Conservation (phyloP, 2,797 vertebrate species). For the Melanotaenia parkinsoni region DNA sequence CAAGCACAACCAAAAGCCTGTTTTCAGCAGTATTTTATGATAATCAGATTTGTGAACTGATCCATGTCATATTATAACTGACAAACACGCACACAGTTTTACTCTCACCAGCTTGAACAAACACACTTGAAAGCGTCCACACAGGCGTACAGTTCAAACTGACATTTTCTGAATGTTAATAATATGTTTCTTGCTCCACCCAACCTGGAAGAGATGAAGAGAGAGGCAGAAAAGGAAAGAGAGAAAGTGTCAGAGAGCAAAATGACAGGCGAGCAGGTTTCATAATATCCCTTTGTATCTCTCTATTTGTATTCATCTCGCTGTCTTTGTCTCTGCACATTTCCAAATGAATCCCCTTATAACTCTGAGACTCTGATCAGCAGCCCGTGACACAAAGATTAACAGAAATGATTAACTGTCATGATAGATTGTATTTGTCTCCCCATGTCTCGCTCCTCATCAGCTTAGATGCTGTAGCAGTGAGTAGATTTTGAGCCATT, state of each 20-base stretch:
- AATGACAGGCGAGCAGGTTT: constrained; percentile 62
- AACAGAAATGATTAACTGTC: constrained; percentile 81
- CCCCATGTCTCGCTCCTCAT: constrained; percentile 53
- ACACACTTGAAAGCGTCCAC: constrained; percentile 14
- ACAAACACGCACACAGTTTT: constrained; percentile 43
- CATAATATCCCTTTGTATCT: constrained; percentile 68
- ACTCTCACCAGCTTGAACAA: constrained; percentile 14
- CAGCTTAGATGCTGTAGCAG: constrained; percentile 24
- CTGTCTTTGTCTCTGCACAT: constrained; percentile 64
- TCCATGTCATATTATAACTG: constrained; percentile 73
- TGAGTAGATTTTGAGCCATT: constrained; percentile 48
- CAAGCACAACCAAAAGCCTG: constrained; percentile 60
- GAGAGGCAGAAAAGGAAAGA: constrained; percentile 36
- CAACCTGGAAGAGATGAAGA: constrained; percentile 79
- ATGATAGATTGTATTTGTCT: constrained; percentile 72
- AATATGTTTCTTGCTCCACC: constrained; percentile 87
- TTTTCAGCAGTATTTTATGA: constrained; percentile 71
- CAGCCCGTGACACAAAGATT: constrained; percentile 73
- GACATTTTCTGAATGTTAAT: constrained; percentile 79
- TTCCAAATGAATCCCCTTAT: constrained; percentile 71
- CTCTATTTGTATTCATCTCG: constrained; percentile 75
- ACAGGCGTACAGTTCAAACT: constrained; percentile 42
- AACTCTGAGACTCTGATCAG: constrained; percentile 68
- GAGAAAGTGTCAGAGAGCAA: constrained; percentile 52
- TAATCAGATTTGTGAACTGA: constrained; percentile 77